phyloP scores from a whole-genome alignment of 2,113 vertebrate species.

The Motacilla alba region DNA sequence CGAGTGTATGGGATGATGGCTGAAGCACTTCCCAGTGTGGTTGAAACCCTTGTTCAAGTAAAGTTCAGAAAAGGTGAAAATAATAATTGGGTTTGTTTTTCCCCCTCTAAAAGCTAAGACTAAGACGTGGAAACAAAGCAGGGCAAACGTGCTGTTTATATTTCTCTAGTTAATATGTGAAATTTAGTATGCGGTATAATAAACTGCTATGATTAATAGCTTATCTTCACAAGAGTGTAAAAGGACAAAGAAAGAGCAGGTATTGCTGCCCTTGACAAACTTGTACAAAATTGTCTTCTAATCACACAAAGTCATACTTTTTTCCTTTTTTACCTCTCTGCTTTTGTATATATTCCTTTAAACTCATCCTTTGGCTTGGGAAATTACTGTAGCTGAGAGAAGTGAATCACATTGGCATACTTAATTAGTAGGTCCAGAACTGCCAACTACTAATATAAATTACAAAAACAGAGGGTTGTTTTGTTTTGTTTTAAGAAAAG shows the following conservation, averaged over 20 bases:
- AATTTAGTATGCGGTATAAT: background rate
- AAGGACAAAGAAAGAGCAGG: background rate
- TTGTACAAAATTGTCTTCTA: background rate
- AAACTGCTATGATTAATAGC: background rate
- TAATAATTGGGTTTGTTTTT: background rate
- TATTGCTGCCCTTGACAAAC: background rate
- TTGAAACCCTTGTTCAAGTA: background rate
- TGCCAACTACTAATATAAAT: background rate
- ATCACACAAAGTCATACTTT: background rate
- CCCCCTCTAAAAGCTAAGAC: background rate
- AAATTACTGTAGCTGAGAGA: background rate
- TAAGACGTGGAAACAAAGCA: background rate
- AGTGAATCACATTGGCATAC: background rate
- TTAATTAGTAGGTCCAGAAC: background rate
- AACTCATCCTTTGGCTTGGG: background rate
- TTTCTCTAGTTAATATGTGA: background rate
- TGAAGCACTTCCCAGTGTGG: background rate
- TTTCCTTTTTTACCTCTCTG: background rate
- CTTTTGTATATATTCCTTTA: background rate
- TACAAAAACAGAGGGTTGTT: background rate
- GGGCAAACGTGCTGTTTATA: background rate
- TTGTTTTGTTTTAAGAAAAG: background rate
- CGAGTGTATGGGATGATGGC: rapidly evolving
- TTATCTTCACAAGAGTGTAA: background rate
- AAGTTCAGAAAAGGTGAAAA: background rate